phyloP scores from a whole-genome alignment of 2,113 vertebrate species.

The Seriola aureovittata region DNA sequence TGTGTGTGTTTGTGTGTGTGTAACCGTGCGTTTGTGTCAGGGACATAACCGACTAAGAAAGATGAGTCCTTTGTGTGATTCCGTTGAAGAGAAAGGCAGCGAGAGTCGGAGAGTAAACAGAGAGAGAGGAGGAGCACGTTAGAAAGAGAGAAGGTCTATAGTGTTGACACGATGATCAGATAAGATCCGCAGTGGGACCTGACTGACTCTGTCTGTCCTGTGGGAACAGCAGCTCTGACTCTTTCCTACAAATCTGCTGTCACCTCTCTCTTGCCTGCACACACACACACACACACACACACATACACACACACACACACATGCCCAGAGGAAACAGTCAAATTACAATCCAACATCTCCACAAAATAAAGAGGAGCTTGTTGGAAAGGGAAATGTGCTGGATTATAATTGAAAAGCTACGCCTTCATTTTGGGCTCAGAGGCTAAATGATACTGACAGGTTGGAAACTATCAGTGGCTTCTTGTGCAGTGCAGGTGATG shows the following conservation, averaged over 20 bases:
- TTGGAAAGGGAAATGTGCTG: conserved; percentile 15
- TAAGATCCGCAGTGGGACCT: conserved; percentile 77
- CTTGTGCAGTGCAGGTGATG: conserved; percentile 27
- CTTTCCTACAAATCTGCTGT: conserved; percentile 59
- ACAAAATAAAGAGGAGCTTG: conserved; percentile 17
- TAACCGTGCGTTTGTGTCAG: conserved; percentile 43
- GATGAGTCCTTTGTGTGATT: conserved; percentile 71
- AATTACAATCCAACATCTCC: conserved; percentile 25
- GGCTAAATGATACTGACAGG: not conserved
- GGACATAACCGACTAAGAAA: conserved; percentile 60
- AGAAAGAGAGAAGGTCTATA: conserved; percentile 60
- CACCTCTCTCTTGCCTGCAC: conserved; percentile 33
- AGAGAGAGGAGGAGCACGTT: conserved; percentile 48
- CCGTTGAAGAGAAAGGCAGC: conserved; percentile 24
- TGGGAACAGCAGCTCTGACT: conserved; percentile 71
- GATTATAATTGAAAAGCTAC: not conserved
- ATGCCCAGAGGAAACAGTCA: conserved; percentile 42
- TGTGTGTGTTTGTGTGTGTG: conserved; percentile 27
- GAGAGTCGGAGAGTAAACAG: conserved; percentile 61
- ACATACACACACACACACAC: conserved; percentile 21
- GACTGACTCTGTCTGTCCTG: conserved; percentile 66
- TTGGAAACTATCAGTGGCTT: conserved; percentile 12
- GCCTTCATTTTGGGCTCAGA: conserved; percentile 9
- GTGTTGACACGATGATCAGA: conserved; percentile 78
- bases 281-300: conserved; percentile 13